Conservation (phyloP, 2,113 vertebrate species). For the Labeo rohita region DNA sequence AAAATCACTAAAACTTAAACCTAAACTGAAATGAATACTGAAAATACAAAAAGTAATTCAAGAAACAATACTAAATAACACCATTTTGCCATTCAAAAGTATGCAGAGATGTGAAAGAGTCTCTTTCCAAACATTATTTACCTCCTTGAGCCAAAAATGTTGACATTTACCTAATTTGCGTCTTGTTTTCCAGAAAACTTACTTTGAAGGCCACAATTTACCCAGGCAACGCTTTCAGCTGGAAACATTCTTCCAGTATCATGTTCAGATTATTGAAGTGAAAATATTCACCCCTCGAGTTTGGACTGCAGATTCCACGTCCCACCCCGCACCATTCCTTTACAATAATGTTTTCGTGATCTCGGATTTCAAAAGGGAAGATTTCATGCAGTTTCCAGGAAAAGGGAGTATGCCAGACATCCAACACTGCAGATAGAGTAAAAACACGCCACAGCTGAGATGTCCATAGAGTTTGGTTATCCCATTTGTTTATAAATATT, state of each 20-base stretch:
- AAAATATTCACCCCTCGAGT: conserved; percentile 67
- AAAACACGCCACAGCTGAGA: conserved; percentile 45
- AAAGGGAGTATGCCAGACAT: conserved; percentile 55
- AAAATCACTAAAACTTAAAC: not conserved
- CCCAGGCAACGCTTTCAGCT: conserved; percentile 56
- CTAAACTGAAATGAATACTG: not conserved
- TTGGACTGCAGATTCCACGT: conserved; percentile 56
- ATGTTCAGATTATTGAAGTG: conserved; percentile 67
- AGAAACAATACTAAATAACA: not conserved
- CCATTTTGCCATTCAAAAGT: not conserved
- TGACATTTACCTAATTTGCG: not conserved
- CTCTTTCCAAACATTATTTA: not conserved
- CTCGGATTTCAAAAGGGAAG: conserved; percentile 67
- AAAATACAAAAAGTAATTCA: not conserved
- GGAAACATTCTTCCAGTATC: conserved; percentile 71
- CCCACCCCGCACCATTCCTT: conserved; percentile 64
- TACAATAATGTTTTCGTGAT: conserved; percentile 72
- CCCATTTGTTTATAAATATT: conserved; percentile 32
- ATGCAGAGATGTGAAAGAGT: not conserved
- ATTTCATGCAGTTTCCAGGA: conserved; percentile 63
- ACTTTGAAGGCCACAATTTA: not conserved
- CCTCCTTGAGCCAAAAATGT: not conserved
- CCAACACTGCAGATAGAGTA: conserved; percentile 51
- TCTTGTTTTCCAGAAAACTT: conserved; percentile 45
- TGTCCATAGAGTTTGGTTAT: conserved; percentile 19